These are phyloP conservation scores for Sparus aurata DNA, from an alignment of 2,797 vertebrate genomes.

Conservation along the genomic window DNA sequence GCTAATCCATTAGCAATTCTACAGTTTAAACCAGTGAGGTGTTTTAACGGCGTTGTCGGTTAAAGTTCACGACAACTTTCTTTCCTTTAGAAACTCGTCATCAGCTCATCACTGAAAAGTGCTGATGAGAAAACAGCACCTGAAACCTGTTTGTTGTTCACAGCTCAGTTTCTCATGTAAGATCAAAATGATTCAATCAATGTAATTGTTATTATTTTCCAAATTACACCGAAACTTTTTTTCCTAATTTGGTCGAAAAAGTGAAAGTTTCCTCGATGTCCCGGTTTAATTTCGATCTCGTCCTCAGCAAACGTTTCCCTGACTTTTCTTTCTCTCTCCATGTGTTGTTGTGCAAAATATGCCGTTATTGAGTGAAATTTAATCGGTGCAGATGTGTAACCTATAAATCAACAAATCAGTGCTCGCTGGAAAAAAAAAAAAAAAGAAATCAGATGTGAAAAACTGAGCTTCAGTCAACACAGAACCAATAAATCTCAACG, in stretches of 20 bases:
- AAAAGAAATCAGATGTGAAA: neutral
- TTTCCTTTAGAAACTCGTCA: neutral
- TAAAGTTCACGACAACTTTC: no score
- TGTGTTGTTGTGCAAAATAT: neutral
- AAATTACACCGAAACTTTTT: no score
- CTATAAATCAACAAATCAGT: conserved; percentile 17
- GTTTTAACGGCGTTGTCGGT: no score
- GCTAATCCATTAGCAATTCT: neutral
- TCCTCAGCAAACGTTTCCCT: neutral
- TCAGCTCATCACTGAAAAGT: neutral
- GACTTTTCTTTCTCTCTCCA: neutral
- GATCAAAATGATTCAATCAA: no score
- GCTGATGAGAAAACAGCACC: neutral
- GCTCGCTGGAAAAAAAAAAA: neutral
- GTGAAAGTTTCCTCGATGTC: neutral
- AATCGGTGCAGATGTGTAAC: neutral
- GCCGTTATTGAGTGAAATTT: neutral
- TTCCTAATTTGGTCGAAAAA: neutral
- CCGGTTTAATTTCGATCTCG: neutral
- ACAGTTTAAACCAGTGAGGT: no score
- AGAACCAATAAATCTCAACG: neutral
- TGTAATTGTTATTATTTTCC: no score
- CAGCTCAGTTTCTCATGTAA: no score
- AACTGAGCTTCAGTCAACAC: conserved; percentile 6
- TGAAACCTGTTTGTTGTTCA: neutral